phyloP scores from a whole-genome alignment of 2,888 invertebrate species.

The Geotrupes spiniger region DNA sequence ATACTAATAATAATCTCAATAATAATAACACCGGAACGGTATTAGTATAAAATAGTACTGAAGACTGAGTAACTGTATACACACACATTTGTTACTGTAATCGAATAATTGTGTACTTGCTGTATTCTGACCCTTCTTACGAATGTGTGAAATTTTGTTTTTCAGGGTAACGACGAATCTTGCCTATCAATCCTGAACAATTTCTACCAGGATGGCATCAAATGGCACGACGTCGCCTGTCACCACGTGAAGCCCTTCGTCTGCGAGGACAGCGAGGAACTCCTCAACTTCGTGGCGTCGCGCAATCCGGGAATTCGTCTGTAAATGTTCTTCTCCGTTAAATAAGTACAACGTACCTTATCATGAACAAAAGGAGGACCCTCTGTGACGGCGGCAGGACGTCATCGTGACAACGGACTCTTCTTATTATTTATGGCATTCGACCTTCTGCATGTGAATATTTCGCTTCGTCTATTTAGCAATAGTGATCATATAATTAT shows the following conservation, averaged over 20 bases:
- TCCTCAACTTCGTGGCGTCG: slow-evolving; percentile 85
- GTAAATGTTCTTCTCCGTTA: slow-evolving; percentile 46
- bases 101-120: no score
- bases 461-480: slow-evolving; percentile 22
- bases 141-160: no score
- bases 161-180: slow-evolving; percentile 84
- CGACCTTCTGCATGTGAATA: slow-evolving; percentile 33
- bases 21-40: no score
- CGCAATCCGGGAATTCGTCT: slow-evolving; percentile 83
- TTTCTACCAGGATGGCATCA: slow-evolving; percentile 85
- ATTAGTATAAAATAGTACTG: no score
- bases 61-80: no score
- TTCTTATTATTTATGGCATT: slow-evolving; percentile 1
- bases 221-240: slow-evolving; percentile 86
- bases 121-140: no score
- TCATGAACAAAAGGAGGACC: slow-evolving; percentile 8
- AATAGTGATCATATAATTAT: slow-evolving; percentile 21
- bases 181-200: slow-evolving; percentile 86
- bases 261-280: slow-evolving; percentile 87
- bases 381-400: neutral
- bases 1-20: no score
- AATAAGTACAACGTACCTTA: slow-evolving; percentile 20
- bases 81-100: no score
- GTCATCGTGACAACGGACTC: neutral
- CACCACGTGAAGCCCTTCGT: slow-evolving; percentile 85